Evolutionary conservation across 92 coral and sea anemone species (phyloP), one percentile per base, ranked within the genome.

Genomic region (Epizoanthus illoricatus): DNA sequence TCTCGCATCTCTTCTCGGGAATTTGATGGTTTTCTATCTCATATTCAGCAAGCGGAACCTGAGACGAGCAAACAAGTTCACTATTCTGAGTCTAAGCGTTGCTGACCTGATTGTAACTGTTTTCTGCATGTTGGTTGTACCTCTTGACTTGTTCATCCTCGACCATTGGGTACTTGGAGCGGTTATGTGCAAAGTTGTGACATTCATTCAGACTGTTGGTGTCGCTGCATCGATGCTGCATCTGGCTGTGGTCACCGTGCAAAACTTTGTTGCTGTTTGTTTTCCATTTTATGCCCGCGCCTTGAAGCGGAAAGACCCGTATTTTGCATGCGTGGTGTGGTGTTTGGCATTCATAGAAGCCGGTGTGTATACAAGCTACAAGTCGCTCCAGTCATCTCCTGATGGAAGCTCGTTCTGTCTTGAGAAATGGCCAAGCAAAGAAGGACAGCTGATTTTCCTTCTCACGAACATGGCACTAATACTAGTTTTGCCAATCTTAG

Each of bases 241-340:
- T 16, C 16, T 76, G 56, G 55, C 81, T 0, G 81, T 76, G 58
- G 70, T 76, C 68, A 76, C 81, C 5, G 16, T 76, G 4, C 81
- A 76, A 39, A 76, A 76, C 81, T 76, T 76, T 19, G 69, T 76
- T 36, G 81, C 81, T 0, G 81, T 76, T 15, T 76, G 81, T 36
- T 76, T 76, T 10, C 81, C 81, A 10, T 76, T 76, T 59, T 76
- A 36, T 55, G 81, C 81, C 43, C 81, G 81, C n/a, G 33, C 81
- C 36, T 19, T 76, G 24, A 76, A 76, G 40, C 36, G 68, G 12
- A 76, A 76, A 59, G 81, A 76, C 40, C 15, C 42, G 28, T 40
- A 39, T 19, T 60, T 76, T 11, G 17, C 81, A 10, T 60, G 70
- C 41, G 58, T 42, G 1, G 81, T 59, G 36, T 60, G 81, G 81